Base-by-base conservation (phyloP, 2,888 invertebrate species). In the Pandemis corylana region DNA sequence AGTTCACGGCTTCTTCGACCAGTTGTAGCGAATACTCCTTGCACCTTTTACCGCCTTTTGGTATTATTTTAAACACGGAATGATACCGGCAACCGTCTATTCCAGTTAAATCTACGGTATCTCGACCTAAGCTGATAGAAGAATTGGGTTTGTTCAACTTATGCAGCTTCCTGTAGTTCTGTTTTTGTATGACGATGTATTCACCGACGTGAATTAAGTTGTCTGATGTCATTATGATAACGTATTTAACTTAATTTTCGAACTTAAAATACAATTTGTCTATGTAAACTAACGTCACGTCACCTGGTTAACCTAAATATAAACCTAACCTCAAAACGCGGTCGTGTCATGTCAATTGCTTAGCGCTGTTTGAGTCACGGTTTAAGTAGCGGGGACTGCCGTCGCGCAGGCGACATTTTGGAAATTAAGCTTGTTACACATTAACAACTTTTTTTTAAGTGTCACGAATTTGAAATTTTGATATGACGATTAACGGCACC, bases 101-200 rank as follows among this genome's bases (percentile, higher is more conserved):
- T 63, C 95, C 96, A 78, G 92, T 94, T 80, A 97, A 92, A 85
- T 97, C 95, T 10, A 98, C 90, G 74, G 95, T 95, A 83, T 97
- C 97, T 81, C 96, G 96, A 5, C 97, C 97, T 75, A 98, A 84
- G 77, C 92, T 95, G 49, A 97, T 93, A 53, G 90, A 94, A 0
- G 96, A 95, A 80, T 96, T 96, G 7, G 95, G 83, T 79, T 95
- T 96, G 76, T 96, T 95, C 75, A 97, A 95, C 89, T 97, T 97
- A 80, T 97, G 96, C 28, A 98, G 86, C 89, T 97, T 98, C 76
- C 96, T 96, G 85, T 96, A 98, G 81, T 96, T 96, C 80, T 97
- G 97, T 76, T 97, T 95, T 85, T 97, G 97, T 63, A 98, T 95
- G 72, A 98, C 95, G 68, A 98, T 95, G 85, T 96, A 97, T 83